A percentile compares a stretch with the other conserved stretches of the same genome.
Evolutionary conservation across 35 echinoderm and acorn worm species (phyloP).

Genomic region (Apostichopus californicus): DNA sequence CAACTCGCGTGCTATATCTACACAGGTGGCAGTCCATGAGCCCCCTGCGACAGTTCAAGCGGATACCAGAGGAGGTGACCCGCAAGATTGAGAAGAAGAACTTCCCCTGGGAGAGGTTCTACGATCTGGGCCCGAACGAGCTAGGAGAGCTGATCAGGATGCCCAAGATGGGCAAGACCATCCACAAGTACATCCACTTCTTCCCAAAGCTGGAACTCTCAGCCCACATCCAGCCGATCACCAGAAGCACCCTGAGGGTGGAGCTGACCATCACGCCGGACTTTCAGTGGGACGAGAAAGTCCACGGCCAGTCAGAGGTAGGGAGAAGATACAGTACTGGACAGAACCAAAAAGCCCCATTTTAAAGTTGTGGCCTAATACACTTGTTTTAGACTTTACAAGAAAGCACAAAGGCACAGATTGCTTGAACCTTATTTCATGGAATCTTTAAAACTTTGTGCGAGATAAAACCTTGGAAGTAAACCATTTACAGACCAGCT

Average conservation of each 20-base stretch:
- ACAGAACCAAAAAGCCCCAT: no score
- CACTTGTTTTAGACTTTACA: no score
- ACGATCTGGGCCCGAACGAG: slow-evolving; percentile 96
- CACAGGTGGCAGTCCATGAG: slow-evolving; percentile 99
- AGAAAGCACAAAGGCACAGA: no score
- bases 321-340: no score
- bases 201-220: slow-evolving; percentile 93
- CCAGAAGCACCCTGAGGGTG: slow-evolving; percentile 88
- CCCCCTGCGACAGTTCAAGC: slow-evolving; percentile 92
- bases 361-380: no score
- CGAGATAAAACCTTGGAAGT: neutral
- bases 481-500: neutral
- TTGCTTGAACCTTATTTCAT: no score
- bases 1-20: neutral
- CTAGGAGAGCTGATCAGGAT: slow-evolving; percentile 97
- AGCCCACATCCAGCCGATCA: slow-evolving; percentile 98
- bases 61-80: slow-evolving; percentile 96
- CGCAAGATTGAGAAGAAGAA: slow-evolving; percentile 99
- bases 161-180: slow-evolving; percentile 99
- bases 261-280: slow-evolving; percentile 98
- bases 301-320: slow-evolving; percentile 96
- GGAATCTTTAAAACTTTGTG: neutral
- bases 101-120: slow-evolving; percentile 99
- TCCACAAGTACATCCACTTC: slow-evolving; percentile 97
- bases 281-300: slow-evolving; percentile 99